Evolutionary conservation across 2,888 invertebrate species (phyloP).

Genomic region (Heteromurus nitidus): DNA sequence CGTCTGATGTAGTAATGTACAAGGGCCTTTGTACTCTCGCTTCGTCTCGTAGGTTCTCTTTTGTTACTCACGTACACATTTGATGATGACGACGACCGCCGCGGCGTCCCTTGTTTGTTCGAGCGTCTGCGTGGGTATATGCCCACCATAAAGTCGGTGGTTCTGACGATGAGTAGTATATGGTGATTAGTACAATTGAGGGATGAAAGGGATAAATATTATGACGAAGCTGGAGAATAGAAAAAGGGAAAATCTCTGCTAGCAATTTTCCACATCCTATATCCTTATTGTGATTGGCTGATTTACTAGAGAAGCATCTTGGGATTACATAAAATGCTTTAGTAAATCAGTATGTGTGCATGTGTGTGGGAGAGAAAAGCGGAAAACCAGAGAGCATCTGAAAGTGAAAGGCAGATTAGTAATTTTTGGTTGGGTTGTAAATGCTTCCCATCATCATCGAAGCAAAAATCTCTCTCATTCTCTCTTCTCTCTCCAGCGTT

Average conservation of each 20-base stretch:
- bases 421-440: background rate
- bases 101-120: no score
- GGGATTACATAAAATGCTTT: no score
- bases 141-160: no score
- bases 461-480: no score
- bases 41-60: no score
- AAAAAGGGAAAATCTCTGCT: background rate
- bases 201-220: conserved; percentile 12
- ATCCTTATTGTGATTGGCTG: conserved; percentile 20
- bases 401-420: conserved; percentile 51
- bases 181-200: conserved; percentile 9
- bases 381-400: conserved; percentile 58
- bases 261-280: conserved; percentile 7
- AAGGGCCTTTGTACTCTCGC: background rate
- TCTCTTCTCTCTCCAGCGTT: no score
- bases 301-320: background rate
- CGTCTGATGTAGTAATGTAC: background rate
- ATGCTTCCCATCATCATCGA: no score
- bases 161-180: background rate
- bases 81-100: no score
- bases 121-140: no score
- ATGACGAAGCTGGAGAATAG: background rate
- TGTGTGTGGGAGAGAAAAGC: no score
- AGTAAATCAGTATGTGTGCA: no score
- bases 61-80: no score